Evolutionary conservation across 2,888 invertebrate species (phyloP).

Genomic region (Pyrgus malvae): DNA sequence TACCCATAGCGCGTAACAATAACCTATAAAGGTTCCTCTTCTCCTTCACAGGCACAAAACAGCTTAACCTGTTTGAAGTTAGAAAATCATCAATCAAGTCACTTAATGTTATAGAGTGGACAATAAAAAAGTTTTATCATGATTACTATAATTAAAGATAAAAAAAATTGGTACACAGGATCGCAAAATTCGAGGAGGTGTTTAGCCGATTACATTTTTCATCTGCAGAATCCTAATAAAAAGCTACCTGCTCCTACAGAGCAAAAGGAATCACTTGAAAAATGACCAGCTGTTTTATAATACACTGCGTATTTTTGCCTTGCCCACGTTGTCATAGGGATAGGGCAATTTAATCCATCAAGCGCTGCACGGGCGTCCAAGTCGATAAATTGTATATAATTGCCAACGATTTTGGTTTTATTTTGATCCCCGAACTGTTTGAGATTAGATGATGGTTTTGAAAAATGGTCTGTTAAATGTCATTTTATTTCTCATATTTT

Average conservation of each 20-base stretch:
- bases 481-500: slow-evolving; percentile 31
- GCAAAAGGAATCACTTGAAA: slow-evolving; percentile 81
- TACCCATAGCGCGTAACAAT: too few relatives aligned
- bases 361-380: slow-evolving; percentile 65
- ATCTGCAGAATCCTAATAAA: too few relatives aligned
- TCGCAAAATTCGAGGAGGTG: too few relatives aligned
- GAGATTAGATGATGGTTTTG: slow-evolving; percentile 51
- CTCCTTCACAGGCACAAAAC: too few relatives aligned
- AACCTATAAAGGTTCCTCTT: too few relatives aligned
- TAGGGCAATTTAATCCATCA: slow-evolving; percentile 83
- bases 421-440: slow-evolving; percentile 60
- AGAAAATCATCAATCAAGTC: too few relatives aligned
- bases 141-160: too few relatives aligned
- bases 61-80: too few relatives aligned
- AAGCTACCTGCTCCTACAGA: slow-evolving; percentile 67
- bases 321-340: slow-evolving; percentile 80
- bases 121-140: too few relatives aligned
- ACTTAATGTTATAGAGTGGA: too few relatives aligned
- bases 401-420: slow-evolving; percentile 74
- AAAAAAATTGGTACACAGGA: too few relatives aligned
- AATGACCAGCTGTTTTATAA: slow-evolving; percentile 82
- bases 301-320: slow-evolving; percentile 77
- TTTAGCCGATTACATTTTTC: too few relatives aligned
- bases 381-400: slow-evolving; percentile 79
- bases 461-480: neutral